A percentile compares a stretch with the other conserved stretches of the same genome.
phyloP scores from a whole-genome alignment of 2,113 vertebrate genomes.

The Dasypus novemcinctus region DNA sequence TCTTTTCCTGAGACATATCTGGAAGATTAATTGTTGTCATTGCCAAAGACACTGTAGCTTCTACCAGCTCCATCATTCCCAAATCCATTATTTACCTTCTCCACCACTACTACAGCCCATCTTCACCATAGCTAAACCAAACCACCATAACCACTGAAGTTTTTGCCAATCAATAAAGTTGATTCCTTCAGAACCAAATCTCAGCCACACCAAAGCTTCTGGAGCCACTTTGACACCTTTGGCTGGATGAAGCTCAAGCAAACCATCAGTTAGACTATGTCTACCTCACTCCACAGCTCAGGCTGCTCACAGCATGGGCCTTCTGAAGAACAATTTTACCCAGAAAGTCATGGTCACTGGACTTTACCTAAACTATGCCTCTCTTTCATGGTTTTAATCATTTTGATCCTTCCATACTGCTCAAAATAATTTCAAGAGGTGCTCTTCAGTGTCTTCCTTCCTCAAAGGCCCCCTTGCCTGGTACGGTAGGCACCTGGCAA shows the following conservation, averaged over 20 bases:
- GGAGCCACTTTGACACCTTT: constrained; percentile 83
- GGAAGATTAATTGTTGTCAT: constrained; percentile 86
- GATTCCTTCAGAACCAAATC: constrained; percentile 83
- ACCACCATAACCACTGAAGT: constrained; percentile 66
- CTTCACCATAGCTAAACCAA: constrained; percentile 78
- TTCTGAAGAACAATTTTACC: constrained; percentile 92
- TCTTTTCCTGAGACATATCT: constrained; percentile 91
- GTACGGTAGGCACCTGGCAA: constrained; percentile 90
- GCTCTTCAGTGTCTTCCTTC: constrained; percentile 90
- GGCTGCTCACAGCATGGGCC: constrained; percentile 88
- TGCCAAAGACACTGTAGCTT: not conserved
- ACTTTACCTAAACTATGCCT: constrained; percentile 90
- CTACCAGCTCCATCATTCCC: constrained; percentile 73
- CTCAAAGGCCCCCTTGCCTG: constrained; percentile 93
- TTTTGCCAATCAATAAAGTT: constrained; percentile 83
- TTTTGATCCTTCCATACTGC: constrained; percentile 89
- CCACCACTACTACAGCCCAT: constrained; percentile 75
- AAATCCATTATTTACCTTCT: constrained; percentile 83
- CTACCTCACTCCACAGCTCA: constrained; percentile 90
- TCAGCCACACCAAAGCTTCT: constrained; percentile 72
- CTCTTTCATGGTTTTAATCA: constrained; percentile 91
- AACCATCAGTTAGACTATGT: constrained; percentile 89
- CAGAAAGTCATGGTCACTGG: constrained; percentile 90
- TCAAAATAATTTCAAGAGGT: constrained; percentile 89
- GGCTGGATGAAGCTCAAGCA: constrained; percentile 85